A percentile compares a stretch with the other conserved stretches of the same genome.
These are phyloP conservation scores for Diarsia brunnea DNA, from an alignment of 2,888 invertebrate genomes.

Conservation along the genomic window DNA sequence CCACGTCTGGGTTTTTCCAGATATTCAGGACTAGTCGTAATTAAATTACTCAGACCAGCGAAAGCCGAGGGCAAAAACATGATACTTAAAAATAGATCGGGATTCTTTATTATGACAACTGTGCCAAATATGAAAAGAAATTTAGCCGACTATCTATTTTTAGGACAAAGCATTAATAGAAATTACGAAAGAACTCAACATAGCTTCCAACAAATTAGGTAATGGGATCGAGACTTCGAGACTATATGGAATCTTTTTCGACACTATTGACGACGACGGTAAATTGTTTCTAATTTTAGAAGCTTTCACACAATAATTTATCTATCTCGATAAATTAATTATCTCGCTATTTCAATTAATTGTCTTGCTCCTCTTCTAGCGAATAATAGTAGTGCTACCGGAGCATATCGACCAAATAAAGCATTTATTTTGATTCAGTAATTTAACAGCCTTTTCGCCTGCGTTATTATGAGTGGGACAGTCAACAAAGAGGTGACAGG, in stretches of 20 bases:
- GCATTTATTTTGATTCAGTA: conserved; percentile 16
- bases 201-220: neutral
- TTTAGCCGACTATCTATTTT: neutral
- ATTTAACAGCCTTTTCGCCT: conserved; percentile 4
- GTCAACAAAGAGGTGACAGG: conserved; percentile 50
- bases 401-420: conserved; percentile 12
- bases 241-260: conserved; percentile 1
- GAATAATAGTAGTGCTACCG: neutral
- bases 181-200: neutral
- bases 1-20: conserved; percentile 77
- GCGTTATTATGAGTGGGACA: conserved; percentile 26
- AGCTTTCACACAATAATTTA: neutral
- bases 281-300: neutral
- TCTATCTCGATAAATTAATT: no score
- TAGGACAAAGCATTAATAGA: neutral
- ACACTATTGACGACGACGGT: neutral
- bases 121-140: neutral
- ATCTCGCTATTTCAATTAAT: neutral
- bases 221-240: neutral
- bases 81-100: neutral
- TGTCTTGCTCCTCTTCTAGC: neutral
- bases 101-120: neutral
- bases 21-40: conserved; percentile 55
- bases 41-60: conserved; percentile 27
- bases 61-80: neutral